Evolutionary conservation across 2,888 invertebrate genomes (phyloP), one percentile per base, ranked within the genome.

Genomic region (Latrodectus elegans): DNA sequence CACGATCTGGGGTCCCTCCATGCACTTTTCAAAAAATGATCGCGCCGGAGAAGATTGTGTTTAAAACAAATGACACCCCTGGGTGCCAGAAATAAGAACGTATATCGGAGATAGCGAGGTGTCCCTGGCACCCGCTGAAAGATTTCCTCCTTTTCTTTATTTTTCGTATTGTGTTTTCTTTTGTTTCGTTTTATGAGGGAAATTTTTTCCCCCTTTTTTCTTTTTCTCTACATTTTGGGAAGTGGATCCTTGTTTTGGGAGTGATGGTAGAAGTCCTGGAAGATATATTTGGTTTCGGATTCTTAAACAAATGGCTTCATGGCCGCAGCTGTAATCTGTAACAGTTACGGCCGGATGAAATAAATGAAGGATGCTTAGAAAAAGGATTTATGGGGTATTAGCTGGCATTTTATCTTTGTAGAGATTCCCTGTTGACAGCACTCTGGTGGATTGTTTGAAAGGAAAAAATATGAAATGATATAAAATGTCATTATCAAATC

Each of bases 21-120:
- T 67, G 72, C 77, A 77, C 77, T 84, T 67, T 83, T 83, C 83
- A 87, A 87, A 87, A 87, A 87, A 87, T 81, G 86, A 87, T 87
- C 86, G 86, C 60, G 81, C 77, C 75, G 73, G 76, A 87, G 86
- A 87, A 87, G 86, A 87, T 87, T 87, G 86, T 87, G 86, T 87
- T 87, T 87, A 87, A 87, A 87, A 87, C 86, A 87, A 87, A 87
- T 87, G 86, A 81, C 76, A 65, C 86, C 86, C 86, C 10, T 12
- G 86, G 81, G 86, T 76, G 86, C 81, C 17, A 77, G 86, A 87
- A 87, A 87, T 87, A 87, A 87, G 86, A 80, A 87, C 86, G 77
- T 87, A 87, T 82, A 87, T 72, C 70, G 76, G 76, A 51, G 79
- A 82, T 73, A 75, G 72, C 55, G 81, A 78, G 78, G 78, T 77